These are phyloP conservation scores for Laupala kohalensis DNA, from an alignment of 1,140 invertebrate species.

Conservation along the genomic window DNA sequence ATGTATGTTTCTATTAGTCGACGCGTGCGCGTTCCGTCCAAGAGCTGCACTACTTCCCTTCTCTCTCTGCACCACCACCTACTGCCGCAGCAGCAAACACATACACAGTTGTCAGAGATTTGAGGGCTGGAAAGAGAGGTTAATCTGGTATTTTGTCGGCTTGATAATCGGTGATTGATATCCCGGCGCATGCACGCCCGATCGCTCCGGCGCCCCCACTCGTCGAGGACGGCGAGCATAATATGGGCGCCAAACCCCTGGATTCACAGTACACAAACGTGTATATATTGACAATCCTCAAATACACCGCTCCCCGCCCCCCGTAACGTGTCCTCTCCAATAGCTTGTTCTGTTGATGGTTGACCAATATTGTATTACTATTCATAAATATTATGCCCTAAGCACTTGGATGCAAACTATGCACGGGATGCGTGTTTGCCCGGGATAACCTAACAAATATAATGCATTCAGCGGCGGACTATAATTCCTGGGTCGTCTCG, in stretches of 20 bases:
- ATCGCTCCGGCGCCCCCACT: background rate
- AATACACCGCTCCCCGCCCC: background rate
- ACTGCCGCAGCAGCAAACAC: background rate
- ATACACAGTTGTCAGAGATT: slow-evolving; percentile 7
- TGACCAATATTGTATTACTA: slow-evolving; percentile 10
- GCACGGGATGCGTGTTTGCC: background rate
- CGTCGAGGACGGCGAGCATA: background rate
- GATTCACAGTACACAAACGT: background rate
- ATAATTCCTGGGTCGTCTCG: background rate
- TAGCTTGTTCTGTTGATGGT: slow-evolving; percentile 4
- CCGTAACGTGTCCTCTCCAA: background rate
- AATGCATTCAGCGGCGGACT: background rate
- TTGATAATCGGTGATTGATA: slow-evolving; percentile 15
- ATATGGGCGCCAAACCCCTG: background rate
- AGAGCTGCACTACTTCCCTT: background rate
- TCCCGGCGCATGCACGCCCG: slow-evolving; percentile 9
- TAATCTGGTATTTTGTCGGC: slow-evolving; percentile 14
- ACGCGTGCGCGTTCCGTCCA: background rate
- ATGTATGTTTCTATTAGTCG: background rate
- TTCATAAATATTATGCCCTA: slow-evolving; percentile 5
- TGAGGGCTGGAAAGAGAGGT: slow-evolving; percentile 4
- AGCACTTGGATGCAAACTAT: background rate
- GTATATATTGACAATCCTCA: slow-evolving; percentile 6
- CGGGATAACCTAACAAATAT: background rate
- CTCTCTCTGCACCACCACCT: background rate